Percentiles rank a stretch among this genome's conserved stretches.
Evolutionary conservation across 2,888 invertebrate species (phyloP).

Genomic region (Cantharis rufa): DNA sequence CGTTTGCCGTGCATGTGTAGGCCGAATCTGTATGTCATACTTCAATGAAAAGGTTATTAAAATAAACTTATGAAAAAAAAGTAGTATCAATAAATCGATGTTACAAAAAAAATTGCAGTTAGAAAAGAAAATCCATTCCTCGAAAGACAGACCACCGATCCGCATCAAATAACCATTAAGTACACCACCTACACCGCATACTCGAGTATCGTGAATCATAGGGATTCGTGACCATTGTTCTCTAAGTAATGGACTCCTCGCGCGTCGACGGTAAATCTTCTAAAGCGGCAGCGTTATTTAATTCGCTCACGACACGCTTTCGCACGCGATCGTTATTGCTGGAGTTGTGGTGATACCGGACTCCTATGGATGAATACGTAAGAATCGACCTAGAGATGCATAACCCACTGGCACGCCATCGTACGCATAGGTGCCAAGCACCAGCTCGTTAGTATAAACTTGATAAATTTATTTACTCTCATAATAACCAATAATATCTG

Average conservation of each 20-base stretch:
- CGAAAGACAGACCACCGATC: conserved; percentile 21
- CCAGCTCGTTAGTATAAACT: conserved; percentile 11
- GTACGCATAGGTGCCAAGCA: conserved; percentile 23
- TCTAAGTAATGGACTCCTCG: conserved; percentile 49
- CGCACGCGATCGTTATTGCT: conserved; percentile 45
- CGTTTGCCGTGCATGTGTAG: not conserved
- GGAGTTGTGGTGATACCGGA: conserved; percentile 37
- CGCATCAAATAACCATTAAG: conserved; percentile 39
- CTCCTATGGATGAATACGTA: conserved; percentile 12
- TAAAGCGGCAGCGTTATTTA: conserved; percentile 45
- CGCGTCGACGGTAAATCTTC: conserved; percentile 48
- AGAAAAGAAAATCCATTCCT: conserved; percentile 9
- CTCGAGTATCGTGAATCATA: conserved; percentile 46
- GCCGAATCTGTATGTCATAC: not conserved
- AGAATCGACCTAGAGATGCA: not conserved
- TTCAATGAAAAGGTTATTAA: not conserved
- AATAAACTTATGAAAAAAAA: not conserved
- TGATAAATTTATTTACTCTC: not conserved
- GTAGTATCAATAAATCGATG: not conserved
- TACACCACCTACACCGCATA: conserved; percentile 31
- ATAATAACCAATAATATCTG: not conserved
- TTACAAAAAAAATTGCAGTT: not conserved
- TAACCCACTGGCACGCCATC: conserved; percentile 16
- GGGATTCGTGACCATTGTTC: conserved; percentile 50
- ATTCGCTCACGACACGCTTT: conserved; percentile 48